These are phyloP conservation scores for Trogon melanurus DNA, from an alignment of 2,113 vertebrate genomes.

Conservation along the genomic window DNA sequence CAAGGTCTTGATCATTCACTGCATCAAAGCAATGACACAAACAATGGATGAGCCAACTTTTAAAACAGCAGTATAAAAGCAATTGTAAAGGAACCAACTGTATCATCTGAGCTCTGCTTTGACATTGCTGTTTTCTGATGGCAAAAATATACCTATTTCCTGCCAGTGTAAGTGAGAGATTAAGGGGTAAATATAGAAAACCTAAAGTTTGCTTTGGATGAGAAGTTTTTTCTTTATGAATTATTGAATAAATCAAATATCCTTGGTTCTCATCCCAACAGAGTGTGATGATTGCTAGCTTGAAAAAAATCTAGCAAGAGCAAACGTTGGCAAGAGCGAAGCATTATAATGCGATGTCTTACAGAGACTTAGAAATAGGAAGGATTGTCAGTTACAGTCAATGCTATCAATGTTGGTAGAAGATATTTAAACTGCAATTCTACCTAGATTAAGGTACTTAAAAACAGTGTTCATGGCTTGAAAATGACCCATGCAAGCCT, in stretches of 20 bases:
- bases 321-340: conserved; percentile 68
- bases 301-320: conserved; percentile 68
- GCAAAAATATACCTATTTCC: conserved; percentile 67
- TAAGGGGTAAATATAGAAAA: conserved; percentile 71
- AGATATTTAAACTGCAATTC: conserved; percentile 38
- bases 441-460: conserved; percentile 39
- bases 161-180: conserved; percentile 71
- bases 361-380: conserved; percentile 33
- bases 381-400: conserved; percentile 43
- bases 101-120: conserved; percentile 62
- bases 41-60: conserved; percentile 57
- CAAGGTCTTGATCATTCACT: conserved; percentile 32
- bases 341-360: conserved; percentile 69
- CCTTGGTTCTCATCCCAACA: conserved; percentile 68
- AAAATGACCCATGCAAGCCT: background rate
- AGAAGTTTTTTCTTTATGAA: conserved; percentile 73
- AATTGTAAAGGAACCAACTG: conserved; percentile 62
- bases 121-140: conserved; percentile 66
- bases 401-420: conserved; percentile 24
- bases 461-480: background rate
- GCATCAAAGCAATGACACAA: conserved; percentile 44
- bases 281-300: conserved; percentile 69
- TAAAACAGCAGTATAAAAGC: conserved; percentile 51
- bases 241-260: conserved; percentile 73
- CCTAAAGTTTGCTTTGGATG: conserved; percentile 70